Evolutionary conservation across 2,797 vertebrate genomes (phyloP), one percentile per base, ranked within the genome.

Genomic region (Erpetoichthys calabaricus): DNA sequence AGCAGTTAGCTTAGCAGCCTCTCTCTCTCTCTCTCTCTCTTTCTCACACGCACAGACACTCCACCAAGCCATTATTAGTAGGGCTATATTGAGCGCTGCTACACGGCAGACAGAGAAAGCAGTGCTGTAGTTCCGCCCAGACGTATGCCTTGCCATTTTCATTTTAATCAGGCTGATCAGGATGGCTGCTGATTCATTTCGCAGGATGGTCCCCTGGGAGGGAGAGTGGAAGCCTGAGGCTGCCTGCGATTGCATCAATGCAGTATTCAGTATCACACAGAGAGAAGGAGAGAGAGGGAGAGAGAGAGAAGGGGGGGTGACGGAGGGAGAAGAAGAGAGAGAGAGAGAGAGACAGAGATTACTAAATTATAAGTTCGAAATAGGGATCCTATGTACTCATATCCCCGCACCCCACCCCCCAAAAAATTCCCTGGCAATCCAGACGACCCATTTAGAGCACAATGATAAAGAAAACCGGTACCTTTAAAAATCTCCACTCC

Each of bases 11-110:
- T 65, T 70, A 76, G 70, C 67, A 70, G 73, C 63, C 69, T 66
- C 62, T 65, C 68, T 57, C 69, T 64, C 57, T 63, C 64, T 51
- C 51, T 57, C 45, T 53, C 45, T 57, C 56, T 45, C 64, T 56
- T 50, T 53, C 66, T 71, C 80, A 80, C 69, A 57, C 60, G 41
- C 63, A 70, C 73, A 65, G 69, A 72, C 71, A 74, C 73, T 71
- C 80, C 62, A 80, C 62, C 67, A 74, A 82, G 83, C 80, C 82
- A 85, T 91, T 88, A 89, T 90, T 89, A 89, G 86, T 78, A 68
- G 66, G 80, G 87, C 86, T 90, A 87, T 89, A 89, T 86, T 75
- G 84, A 83, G 85, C 81, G 61, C 71, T 77, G 78, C 73, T 85
- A 84, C 87, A 82, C 78, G 87, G 88, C 89, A 85, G 83, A 84